Evolutionary conservation across 2,888 invertebrate genomes (phyloP).

Genomic region (Volucella bombylans): DNA sequence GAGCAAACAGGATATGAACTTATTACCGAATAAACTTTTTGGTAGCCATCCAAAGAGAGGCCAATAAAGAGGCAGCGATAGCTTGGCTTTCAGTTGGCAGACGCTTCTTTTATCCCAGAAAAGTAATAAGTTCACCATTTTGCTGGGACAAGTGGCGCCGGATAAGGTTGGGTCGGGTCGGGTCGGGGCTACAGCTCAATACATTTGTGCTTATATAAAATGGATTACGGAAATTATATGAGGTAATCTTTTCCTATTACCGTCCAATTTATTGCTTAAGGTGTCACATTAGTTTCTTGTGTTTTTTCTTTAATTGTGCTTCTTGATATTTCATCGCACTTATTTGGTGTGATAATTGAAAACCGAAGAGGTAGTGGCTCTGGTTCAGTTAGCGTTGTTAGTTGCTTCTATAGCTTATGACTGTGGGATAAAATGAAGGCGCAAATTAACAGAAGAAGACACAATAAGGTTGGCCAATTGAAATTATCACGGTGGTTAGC

Average conservation of each 20-base stretch:
- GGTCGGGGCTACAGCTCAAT: constrained; percentile 9
- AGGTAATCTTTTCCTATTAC: constrained; percentile 54
- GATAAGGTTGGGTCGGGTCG: constrained; percentile 15
- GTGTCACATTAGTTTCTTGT: constrained; percentile 18
- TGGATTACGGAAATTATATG: constrained; percentile 42
- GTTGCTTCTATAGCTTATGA: too few relatives aligned
- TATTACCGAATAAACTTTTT: constrained; percentile 73
- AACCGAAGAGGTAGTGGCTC: too few relatives aligned
- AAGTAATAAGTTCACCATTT: constrained; percentile 62
- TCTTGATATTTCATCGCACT: not conserved
- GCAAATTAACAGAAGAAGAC: too few relatives aligned
- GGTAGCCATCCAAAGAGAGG: constrained; percentile 66
- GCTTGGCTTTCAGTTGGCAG: constrained; percentile 47
- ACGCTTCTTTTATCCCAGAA: constrained; percentile 55
- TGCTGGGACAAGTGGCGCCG: constrained; percentile 55
- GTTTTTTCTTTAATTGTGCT: not conserved
- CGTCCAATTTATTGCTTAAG: constrained; percentile 22
- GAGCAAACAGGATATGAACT: constrained; percentile 74
- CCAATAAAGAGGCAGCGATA: constrained; percentile 49
- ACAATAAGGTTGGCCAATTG: too few relatives aligned
- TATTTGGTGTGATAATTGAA: too few relatives aligned
- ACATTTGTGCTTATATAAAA: constrained; percentile 31
- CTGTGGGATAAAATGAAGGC: too few relatives aligned
- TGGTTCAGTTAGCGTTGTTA: too few relatives aligned
- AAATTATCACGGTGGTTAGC: too few relatives aligned